Percentiles rank a stretch among this genome's conserved stretches.
phyloP scores from a whole-genome alignment of 2,888 invertebrate species.

The Platerodrilus igneus region DNA sequence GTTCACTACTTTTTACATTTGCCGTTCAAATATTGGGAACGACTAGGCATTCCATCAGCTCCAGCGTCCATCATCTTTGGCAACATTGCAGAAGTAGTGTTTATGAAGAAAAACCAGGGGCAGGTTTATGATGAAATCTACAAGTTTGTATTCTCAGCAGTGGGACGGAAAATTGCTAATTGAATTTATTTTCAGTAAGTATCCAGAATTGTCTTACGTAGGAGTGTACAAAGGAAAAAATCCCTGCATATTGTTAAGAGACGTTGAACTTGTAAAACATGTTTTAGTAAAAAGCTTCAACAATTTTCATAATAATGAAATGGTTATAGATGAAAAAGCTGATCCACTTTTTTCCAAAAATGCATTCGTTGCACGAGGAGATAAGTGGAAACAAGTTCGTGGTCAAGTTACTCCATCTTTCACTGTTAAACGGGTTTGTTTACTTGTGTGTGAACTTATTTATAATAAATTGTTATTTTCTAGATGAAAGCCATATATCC shows the following conservation, averaged over 20 bases:
- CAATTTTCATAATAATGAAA: constrained; percentile 43
- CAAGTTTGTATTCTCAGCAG: constrained; percentile 20
- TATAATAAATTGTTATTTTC: constrained; percentile 17
- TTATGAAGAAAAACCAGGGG: constrained; percentile 11
- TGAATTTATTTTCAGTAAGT: constrained; percentile 32
- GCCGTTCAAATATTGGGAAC: constrained; percentile 26
- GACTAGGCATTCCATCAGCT: constrained; percentile 12
- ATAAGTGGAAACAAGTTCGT: constrained; percentile 51
- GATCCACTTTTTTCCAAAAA: constrained; percentile 50
- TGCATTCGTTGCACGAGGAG: constrained; percentile 49
- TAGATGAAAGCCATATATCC: constrained; percentile 50
- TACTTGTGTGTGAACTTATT: too few relatives aligned
- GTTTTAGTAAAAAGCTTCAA: constrained; percentile 42
- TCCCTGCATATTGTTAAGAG: constrained; percentile 39
- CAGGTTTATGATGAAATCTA: constrained; percentile 23
- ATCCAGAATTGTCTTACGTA: constrained; percentile 36
- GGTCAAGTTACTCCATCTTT: constrained; percentile 50
- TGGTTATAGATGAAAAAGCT: constrained; percentile 40
- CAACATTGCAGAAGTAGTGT: constrained; percentile 12
- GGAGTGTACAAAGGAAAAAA: constrained; percentile 39
- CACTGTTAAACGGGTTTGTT: constrained; percentile 50
- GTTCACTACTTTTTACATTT: too few relatives aligned
- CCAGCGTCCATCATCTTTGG: constrained; percentile 15
- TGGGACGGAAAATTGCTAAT: background rate
- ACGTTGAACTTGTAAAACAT: constrained; percentile 41